These are phyloP conservation scores for Pandemis cinnamomeana DNA, from an alignment of 2,888 invertebrate species.

Conservation along the genomic window DNA sequence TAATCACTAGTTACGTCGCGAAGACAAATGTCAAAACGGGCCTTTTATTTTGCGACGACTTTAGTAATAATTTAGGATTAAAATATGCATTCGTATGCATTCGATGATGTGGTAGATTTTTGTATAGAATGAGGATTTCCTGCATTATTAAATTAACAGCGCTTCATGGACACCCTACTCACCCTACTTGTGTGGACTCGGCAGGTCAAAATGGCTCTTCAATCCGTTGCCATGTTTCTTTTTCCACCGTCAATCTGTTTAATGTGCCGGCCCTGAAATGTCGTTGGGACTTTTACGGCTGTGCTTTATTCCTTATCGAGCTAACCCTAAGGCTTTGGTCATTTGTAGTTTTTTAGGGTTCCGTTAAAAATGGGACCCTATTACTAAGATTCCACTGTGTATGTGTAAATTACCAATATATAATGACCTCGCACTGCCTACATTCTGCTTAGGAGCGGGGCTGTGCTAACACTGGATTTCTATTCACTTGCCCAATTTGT, in stretches of 20 bases:
- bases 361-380: too few species aligned
- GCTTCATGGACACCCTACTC: conserved; percentile 46
- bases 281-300: conserved; percentile 48
- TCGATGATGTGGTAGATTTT: neutral
- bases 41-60: too few species aligned
- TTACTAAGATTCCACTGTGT: too few species aligned
- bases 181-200: conserved; percentile 48
- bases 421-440: too few species aligned
- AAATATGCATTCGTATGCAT: too few species aligned
- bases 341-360: conserved; percentile 11
- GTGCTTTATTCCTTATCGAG: conserved; percentile 35
- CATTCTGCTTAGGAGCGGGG: too few species aligned
- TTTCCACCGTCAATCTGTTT: conserved; percentile 55
- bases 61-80: too few species aligned
- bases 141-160: neutral
- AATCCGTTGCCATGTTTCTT: conserved; percentile 57
- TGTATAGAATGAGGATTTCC: neutral
- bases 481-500: too few species aligned
- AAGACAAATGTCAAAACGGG: too few species aligned
- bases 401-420: too few species aligned
- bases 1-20: too few species aligned
- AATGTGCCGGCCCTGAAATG: conserved; percentile 50
- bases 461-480: too few species aligned
- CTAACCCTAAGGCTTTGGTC: conserved; percentile 5
- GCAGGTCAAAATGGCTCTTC: conserved; percentile 59